Conservation (phyloP, 2,113 vertebrate genomes). For the Brachyhypopomus gauderio region DNA sequence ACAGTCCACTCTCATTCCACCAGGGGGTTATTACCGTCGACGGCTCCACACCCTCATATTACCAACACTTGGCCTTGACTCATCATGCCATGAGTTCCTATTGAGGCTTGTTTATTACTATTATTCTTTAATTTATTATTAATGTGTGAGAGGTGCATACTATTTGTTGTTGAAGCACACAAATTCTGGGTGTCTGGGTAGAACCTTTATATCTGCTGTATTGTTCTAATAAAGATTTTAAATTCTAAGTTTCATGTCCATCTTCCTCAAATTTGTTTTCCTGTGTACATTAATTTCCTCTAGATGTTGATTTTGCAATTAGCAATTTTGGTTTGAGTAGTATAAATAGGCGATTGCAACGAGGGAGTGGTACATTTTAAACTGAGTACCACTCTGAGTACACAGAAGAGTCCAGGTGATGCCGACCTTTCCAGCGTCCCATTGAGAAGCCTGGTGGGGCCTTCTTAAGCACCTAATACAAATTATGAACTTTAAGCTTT, state of each 20-base stretch:
- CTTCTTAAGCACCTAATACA: no score
- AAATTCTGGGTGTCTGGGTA: conserved; percentile 29
- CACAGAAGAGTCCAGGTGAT: no score
- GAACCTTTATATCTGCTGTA: conserved; percentile 43
- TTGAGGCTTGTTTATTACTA: neutral
- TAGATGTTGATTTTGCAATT: neutral
- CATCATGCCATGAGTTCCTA: conserved; percentile 1
- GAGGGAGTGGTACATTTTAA: no score
- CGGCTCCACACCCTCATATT: neutral
- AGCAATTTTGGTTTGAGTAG: no score
- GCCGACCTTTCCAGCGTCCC: no score
- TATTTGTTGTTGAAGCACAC: conserved; percentile 43
- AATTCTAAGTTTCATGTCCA: neutral
- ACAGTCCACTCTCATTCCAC: neutral
- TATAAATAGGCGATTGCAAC: no score
- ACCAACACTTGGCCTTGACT: conserved; percentile 30
- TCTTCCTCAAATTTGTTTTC: neutral
- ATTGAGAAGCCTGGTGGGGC: no score
- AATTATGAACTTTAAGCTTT: no score
- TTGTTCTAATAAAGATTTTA: conserved; percentile 49
- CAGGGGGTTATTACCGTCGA: neutral
- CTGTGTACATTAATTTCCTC: neutral
- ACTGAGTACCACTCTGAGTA: no score
- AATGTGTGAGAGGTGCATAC: conserved; percentile 24
- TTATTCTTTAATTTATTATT: conserved; percentile 47